Evolutionary conservation across 2,797 vertebrate genomes (phyloP).

Genomic region (Pyrrhura leucotis): DNA sequence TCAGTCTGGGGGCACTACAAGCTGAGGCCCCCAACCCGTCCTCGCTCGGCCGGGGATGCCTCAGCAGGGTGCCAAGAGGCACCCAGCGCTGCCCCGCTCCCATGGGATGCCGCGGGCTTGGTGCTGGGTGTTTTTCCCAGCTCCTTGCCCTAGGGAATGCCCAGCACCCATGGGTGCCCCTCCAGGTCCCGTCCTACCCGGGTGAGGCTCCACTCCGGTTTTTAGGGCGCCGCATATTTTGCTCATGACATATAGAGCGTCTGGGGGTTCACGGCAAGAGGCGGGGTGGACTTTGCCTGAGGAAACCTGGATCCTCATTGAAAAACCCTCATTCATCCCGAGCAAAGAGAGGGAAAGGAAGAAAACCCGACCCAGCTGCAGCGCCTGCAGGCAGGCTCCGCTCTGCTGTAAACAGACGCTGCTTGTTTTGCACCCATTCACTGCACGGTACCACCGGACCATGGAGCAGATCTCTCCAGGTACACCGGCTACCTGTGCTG

Average conservation of each 20-base stretch:
- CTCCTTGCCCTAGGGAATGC: neutral
- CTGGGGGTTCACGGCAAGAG: slow-evolving; percentile 73
- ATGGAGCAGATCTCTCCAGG: neutral
- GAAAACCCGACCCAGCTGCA: neutral
- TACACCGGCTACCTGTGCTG: neutral
- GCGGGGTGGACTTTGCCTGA: slow-evolving; percentile 69
- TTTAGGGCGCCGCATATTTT: slow-evolving; percentile 70
- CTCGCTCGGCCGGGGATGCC: rapidly evolving
- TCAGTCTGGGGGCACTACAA: neutral
- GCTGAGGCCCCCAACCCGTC: neutral
- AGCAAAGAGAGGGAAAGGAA: neutral
- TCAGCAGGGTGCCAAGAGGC: neutral
- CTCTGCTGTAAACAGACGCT: slow-evolving; percentile 13
- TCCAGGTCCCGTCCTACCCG: slow-evolving; percentile 12
- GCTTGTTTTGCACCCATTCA: slow-evolving; percentile 4
- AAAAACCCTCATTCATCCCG: slow-evolving; percentile 22
- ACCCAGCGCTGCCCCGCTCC: neutral
- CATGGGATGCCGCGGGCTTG: neutral
- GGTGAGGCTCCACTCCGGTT: slow-evolving; percentile 18
- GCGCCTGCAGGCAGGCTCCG: neutral
- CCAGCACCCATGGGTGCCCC: neutral
- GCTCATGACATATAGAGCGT: slow-evolving; percentile 64
- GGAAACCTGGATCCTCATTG: slow-evolving; percentile 47
- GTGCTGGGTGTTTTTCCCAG: neutral
- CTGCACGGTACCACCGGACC: neutral